phyloP scores from a whole-genome alignment of 2,113 vertebrate genomes.

The Notarius quadriscutis region DNA sequence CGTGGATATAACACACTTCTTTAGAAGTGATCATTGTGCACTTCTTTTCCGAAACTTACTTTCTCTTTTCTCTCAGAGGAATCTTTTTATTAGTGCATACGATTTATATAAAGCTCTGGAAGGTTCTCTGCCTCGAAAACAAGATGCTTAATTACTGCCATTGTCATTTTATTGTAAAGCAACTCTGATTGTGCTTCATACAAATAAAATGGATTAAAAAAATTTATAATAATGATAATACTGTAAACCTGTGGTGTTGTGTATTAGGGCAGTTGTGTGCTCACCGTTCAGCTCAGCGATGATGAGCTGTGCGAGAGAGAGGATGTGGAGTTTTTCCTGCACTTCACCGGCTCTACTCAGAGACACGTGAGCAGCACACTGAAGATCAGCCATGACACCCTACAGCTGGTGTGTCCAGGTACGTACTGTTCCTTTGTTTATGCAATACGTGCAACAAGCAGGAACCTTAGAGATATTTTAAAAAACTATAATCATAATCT shows the following conservation, averaged over 20 bases:
- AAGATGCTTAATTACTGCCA: not conserved
- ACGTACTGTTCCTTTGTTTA: conserved; percentile 47
- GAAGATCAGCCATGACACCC: conserved; percentile 79
- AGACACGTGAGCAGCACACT: conserved; percentile 87
- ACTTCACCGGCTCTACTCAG: conserved; percentile 87
- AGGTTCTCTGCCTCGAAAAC: not conserved
- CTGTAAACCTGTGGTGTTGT: not conserved
- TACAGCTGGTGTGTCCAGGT: conserved; percentile 93
- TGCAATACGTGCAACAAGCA: too few species aligned
- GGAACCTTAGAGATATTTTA: not conserved
- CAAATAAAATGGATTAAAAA: not conserved
- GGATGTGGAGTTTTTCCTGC: conserved; percentile 87
- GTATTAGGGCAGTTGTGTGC: conserved; percentile 83
- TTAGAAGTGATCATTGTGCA: not conserved
- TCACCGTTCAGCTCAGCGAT: conserved; percentile 86
- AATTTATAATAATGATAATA: not conserved
- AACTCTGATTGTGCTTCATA: not conserved
- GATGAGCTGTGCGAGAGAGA: conserved; percentile 73
- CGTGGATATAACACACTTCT: not conserved
- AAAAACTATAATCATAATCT: not conserved
- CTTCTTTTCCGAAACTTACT: not conserved
- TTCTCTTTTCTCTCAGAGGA: not conserved
- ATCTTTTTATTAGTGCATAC: not conserved
- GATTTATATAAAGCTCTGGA: not conserved
- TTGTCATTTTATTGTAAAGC: not conserved